A percentile compares a stretch with the other conserved stretches of the same genome.
Conservation (phyloP, 2,888 invertebrate genomes). For the Drosophila hamatofila region DNA sequence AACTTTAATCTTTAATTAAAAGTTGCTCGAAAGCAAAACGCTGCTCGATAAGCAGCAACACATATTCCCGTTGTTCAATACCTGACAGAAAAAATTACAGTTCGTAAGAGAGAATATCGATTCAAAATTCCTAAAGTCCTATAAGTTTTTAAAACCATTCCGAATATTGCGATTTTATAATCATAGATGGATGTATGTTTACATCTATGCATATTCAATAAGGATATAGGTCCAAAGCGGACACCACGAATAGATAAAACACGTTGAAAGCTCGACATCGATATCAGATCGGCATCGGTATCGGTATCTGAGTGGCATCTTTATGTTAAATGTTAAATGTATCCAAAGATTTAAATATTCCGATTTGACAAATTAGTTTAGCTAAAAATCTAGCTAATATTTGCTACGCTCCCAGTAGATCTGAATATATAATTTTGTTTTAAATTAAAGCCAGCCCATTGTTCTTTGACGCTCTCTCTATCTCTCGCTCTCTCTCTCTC, state of each 20-base stretch:
- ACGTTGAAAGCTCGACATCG: not conserved
- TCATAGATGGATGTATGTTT: not conserved
- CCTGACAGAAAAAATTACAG: constrained; percentile 80
- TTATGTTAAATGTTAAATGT: too few relatives aligned
- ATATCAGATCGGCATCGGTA: not conserved
- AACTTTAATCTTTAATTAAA: constrained; percentile 75
- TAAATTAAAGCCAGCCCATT: too few relatives aligned
- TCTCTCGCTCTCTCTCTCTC: too few relatives aligned
- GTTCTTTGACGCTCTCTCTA: too few relatives aligned
- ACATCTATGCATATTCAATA: not conserved
- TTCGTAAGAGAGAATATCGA: constrained; percentile 47
- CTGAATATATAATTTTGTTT: too few relatives aligned
- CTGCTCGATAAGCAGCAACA: constrained; percentile 70
- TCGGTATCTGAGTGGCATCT: not conserved
- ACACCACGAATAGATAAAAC: not conserved
- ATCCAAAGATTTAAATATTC: too few relatives aligned
- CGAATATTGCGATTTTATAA: not conserved
- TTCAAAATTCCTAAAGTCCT: constrained; percentile 9
- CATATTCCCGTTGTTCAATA: constrained; percentile 50
- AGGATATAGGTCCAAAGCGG: not conserved
- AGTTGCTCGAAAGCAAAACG: constrained; percentile 70
- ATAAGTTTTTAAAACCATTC: not conserved
- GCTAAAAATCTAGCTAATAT: too few relatives aligned
- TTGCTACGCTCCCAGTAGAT: too few relatives aligned
- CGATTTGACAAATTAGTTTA: too few relatives aligned